A percentile compares a stretch with the other conserved stretches of the same genome.
These are phyloP conservation scores for Nesospiza acunhae DNA, from an alignment of 2,113 vertebrate genomes.

Conservation along the genomic window DNA sequence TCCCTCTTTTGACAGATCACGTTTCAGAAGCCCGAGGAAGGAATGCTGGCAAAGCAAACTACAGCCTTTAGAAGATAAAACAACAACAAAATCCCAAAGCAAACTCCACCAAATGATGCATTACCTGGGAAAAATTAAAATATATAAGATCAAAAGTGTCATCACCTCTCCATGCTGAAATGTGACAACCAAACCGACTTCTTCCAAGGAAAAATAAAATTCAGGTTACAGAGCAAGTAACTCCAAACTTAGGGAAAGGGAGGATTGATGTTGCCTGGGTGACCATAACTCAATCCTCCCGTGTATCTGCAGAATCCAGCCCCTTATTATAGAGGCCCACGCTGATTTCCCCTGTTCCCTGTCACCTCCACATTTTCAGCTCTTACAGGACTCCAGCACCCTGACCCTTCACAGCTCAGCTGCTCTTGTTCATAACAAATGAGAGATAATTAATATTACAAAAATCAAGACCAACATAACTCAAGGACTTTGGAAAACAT, in stretches of 20 bases:
- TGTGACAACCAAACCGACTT: neutral
- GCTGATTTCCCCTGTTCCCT: neutral
- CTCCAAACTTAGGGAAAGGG: neutral
- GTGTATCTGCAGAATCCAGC: accelerated
- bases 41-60: neutral
- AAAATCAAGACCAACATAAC: neutral
- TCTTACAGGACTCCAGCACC: neutral
- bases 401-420: neutral
- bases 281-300: neutral
- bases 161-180: neutral
- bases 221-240: neutral
- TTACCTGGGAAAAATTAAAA: neutral
- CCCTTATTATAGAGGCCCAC: neutral
- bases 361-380: neutral
- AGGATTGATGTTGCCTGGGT: accelerated
- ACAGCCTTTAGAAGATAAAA: neutral
- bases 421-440: neutral
- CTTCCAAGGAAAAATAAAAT: neutral
- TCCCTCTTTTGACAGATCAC: neutral
- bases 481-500: neutral
- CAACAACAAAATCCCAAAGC: neutral
- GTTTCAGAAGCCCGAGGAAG: neutral
- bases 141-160: neutral
- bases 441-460: neutral
- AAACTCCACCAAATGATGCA: neutral